Evolutionary conservation across 2,888 invertebrate genomes (phyloP), one percentile per base, ranked within the genome.

Genomic region (Acanthopleura granulata): DNA sequence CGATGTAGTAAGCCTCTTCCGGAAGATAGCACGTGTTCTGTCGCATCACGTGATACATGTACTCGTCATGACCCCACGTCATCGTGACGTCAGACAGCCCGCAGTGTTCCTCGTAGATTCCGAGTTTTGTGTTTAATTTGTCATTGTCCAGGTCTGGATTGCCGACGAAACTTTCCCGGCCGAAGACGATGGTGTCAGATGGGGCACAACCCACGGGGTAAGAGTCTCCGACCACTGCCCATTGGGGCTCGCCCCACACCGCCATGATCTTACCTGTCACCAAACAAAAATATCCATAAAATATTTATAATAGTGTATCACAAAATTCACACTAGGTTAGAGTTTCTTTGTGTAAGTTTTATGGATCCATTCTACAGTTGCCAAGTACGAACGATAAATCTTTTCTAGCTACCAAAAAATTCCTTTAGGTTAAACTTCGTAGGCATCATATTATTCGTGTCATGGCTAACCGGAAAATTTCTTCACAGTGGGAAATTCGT

Each of bases 221-320:
- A 0, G 98, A 98, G 89, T 99, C 99, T 0, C 98, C 98, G n/a
- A 98, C 97, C 6, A 97, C 96, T 66, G 96, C 95, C 96, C 97
- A 99, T 88, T 90, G 90, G 0, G 89, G 88, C 75, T 90, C 89
- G 4, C 88, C 89, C 83, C 86, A 89, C 16, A 87, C 72, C 0
- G 86, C 87, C 85, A 90, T 85, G 15, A 90, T 78, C 81, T 98
- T 98, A 79, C 98, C 80, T 66, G 66, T 6, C 1, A 25, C 6
- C 1, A 6, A 66, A 66, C 16, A 27, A 3, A 66, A 66, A 22
- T n/a, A n/a, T n/a, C n/a, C n/a, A n/a, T n/a, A 66, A 6, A 66
- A 66, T 14, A 57, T 57, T n/a, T 57, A 57, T 18, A 12, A 18
- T 57, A 57, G 6, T 12, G 12, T 57, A 9, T 57, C 12, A 12